Evolutionary conservation across 2,797 vertebrate species (phyloP).

Genomic region (Macropodus opercularis): DNA sequence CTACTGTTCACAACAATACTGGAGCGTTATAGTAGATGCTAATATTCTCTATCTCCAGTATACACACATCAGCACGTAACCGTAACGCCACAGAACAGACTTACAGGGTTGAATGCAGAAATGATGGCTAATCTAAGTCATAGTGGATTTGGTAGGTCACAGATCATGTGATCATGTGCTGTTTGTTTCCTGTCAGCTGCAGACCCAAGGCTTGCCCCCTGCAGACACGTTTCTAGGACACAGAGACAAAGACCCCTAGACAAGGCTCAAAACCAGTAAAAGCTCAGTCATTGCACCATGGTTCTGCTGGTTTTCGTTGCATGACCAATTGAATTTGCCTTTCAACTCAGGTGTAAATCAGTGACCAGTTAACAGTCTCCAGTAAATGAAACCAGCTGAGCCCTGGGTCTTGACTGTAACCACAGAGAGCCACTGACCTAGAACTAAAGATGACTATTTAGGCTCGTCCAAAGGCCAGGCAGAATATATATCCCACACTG

Average conservation of each 20-base stretch:
- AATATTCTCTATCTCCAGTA: not conserved
- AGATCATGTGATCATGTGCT: conserved; percentile 26
- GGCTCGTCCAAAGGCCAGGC: conserved; percentile 15
- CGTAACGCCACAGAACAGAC: not conserved
- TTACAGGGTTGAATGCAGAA: conserved; percentile 3
- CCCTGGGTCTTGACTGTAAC: conserved; percentile 7
- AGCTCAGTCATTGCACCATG: not conserved
- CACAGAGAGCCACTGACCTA: conserved; percentile 52
- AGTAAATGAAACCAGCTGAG: conserved; percentile 8
- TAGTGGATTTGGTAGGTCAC: conserved; percentile 23
- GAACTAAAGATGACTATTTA: conserved; percentile 43
- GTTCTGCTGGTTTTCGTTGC: conserved; percentile 17
- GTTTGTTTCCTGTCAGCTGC: conserved; percentile 62
- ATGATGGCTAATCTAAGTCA: conserved; percentile 8
- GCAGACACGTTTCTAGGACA: conserved; percentile 75
- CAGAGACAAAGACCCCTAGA: conserved; percentile 74
- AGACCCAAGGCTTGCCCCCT: conserved; percentile 29
- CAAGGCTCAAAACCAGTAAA: conserved; percentile 22
- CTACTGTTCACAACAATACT: not conserved
- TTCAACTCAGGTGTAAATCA: conserved; percentile 11
- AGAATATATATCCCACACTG: not conserved
- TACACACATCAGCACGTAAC: not conserved
- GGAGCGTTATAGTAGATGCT: not conserved
- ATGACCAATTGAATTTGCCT: not conserved
- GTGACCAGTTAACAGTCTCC: conserved; percentile 10